A percentile compares a stretch with the other conserved stretches of the same genome.
These are phyloP conservation scores for Ctenochaetus hawaiiensis DNA, from an alignment of 2,797 vertebrate genomes.

Conservation along the genomic window DNA sequence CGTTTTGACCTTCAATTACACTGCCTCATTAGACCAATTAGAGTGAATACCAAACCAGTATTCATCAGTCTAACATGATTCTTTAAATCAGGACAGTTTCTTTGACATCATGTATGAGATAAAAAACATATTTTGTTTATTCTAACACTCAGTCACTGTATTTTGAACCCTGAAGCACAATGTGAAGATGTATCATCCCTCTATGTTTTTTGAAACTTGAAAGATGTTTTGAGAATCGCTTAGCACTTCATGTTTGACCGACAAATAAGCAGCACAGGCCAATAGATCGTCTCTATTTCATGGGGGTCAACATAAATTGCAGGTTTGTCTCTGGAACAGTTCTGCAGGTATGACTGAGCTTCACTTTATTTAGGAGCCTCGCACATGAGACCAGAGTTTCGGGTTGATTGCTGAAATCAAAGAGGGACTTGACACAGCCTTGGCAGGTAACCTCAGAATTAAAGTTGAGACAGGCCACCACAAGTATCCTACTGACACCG, in stretches of 20 bases:
- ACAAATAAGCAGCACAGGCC: not conserved
- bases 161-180: not conserved
- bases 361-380: not conserved
- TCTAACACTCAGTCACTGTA: not conserved
- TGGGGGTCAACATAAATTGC: not conserved
- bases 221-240: not conserved
- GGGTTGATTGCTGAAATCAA: slow-evolving; percentile 42
- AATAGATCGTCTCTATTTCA: not conserved
- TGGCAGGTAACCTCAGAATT: slow-evolving; percentile 44
- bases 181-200: not conserved
- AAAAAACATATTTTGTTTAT: no score
- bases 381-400: not conserved
- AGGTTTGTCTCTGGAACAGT: not conserved
- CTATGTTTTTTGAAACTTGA: not conserved
- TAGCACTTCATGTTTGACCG: not conserved
- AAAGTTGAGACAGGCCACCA: slow-evolving; percentile 60
- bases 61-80: not conserved
- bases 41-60: slow-evolving; percentile 30
- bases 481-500: slow-evolving; percentile 67
- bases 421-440: slow-evolving; percentile 32
- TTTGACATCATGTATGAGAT: not conserved
- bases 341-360: not conserved
- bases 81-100: not conserved
- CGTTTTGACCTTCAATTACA: slow-evolving; percentile 52
- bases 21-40: slow-evolving; percentile 35